Conservation (phyloP, 92 coral and sea anemone species). For the Parazoanthus darwini region DNA sequence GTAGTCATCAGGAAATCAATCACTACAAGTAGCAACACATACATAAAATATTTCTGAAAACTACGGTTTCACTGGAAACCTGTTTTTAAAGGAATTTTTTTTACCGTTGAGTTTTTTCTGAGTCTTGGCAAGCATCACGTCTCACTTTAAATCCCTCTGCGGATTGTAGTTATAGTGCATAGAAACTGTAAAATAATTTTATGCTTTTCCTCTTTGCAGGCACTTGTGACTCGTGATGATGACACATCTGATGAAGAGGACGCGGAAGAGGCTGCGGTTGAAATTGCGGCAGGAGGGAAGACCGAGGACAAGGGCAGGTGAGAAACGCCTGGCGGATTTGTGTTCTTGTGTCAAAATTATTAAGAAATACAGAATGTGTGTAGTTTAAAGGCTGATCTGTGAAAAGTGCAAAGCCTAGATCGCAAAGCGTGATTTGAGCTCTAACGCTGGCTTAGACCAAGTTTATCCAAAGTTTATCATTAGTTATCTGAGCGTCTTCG, state of each 20-base stretch:
- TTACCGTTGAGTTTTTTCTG: neutral
- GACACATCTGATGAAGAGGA: slow-evolving; percentile 93
- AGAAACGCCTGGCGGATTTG: neutral
- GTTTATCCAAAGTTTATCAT: too few species aligned
- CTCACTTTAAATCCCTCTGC: neutral
- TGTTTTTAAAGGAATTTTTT: neutral
- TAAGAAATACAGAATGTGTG: too few species aligned
- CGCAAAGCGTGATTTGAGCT: too few species aligned
- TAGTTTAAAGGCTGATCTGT: too few species aligned
- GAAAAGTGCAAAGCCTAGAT: too few species aligned
- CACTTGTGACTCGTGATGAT: slow-evolving; percentile 88
- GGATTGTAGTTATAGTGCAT: neutral
- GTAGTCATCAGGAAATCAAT: too few species aligned
- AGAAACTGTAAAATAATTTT: neutral
- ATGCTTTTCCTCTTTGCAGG: slow-evolving; percentile 45
- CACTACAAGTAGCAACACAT: too few species aligned
- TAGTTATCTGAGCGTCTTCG: too few species aligned
- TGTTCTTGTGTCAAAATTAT: too few species aligned
- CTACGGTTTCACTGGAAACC: too few species aligned
- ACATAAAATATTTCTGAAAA: too few species aligned
- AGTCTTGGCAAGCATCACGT: neutral
- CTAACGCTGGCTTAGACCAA: too few species aligned
- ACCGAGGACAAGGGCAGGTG: slow-evolving; percentile 51
- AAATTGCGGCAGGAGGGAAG: slow-evolving; percentile 49
- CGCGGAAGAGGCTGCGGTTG: slow-evolving; percentile 55